Evolutionary conservation across 2,113 vertebrate species (phyloP), one percentile per base, ranked within the genome.

Genomic region (Pimephales promelas): DNA sequence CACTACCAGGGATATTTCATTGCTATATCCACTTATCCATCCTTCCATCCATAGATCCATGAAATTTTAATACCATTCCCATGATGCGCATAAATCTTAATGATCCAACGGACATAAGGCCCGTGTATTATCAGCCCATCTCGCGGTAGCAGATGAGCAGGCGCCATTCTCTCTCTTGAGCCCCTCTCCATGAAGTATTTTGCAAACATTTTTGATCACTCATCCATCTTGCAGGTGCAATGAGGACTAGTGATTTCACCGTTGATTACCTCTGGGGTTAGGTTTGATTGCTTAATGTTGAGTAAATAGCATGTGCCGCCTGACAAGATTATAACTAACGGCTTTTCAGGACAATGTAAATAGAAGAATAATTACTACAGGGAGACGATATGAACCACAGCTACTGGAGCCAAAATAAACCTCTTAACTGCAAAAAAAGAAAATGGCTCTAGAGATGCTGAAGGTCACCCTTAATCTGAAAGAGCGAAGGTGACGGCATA

Each of bases 181-280:
- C 31, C n/a, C 74, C 7, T 5, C 28, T 88, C 79, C 85, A 72
- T 81, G 90, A 92, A 89, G 83, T 75, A 84, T 91, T 90, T 86
- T 83, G 88, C 85, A 90, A 92, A 92, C 87, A 87, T 89, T 92
- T 93, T 91, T 88, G 89, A 89, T 85, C 88, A 90, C 87, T 91
- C 88, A 92, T 90, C 91, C 89, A 90, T 92, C 91, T 92, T 92
- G 89, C 90, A 64, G 78, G 82, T 10, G 87, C 91, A 90, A 87
- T 88, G 88, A 89, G 84, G 81, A 86, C 45, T 89, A 90, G 88
- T 71, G 91, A 92, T 93, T 93, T 93, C 91, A 93, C 90, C 77
- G 89, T 89, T 91, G 92, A 93, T 94, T 93, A 90, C 91, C 90
- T 90, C 89, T 79, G 89, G 86, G 90, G 89, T 91, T 93, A 87